Evolutionary conservation across 1,140 invertebrate genomes (phyloP).

Genomic region (Drosophila nigromelanica): DNA sequence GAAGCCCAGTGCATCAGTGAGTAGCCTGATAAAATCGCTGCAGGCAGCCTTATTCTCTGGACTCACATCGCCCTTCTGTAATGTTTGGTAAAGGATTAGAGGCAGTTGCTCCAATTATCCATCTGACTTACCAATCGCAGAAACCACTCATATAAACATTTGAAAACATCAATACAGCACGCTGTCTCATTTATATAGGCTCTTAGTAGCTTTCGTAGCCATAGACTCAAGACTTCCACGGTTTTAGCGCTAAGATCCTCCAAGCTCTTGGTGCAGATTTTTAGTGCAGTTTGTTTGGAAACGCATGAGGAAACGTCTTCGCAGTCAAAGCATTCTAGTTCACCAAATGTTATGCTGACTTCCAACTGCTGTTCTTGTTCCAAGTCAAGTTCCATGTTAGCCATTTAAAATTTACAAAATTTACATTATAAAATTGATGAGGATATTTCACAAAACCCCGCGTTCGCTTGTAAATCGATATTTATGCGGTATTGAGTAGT

Average conservation of each 20-base stretch:
- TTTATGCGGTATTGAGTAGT: not conserved
- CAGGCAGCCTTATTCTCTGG: not conserved
- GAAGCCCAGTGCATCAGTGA: slow-evolving; percentile 38
- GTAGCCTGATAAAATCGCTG: slow-evolving; percentile 1
- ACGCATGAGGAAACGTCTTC: slow-evolving; percentile 40
- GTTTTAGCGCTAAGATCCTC: slow-evolving; percentile 8
- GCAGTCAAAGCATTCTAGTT: slow-evolving; percentile 39
- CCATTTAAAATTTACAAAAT: not conserved
- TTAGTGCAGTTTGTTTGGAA: slow-evolving; percentile 40
- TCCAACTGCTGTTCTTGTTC: not conserved
- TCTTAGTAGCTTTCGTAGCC: slow-evolving; percentile 55
- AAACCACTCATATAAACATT: slow-evolving; percentile 50
- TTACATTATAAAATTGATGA: not conserved
- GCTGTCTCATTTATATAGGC: slow-evolving; percentile 38
- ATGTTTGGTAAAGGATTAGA: not conserved
- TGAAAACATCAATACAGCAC: slow-evolving; percentile 31
- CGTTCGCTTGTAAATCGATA: not conserved
- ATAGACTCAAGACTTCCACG: slow-evolving; percentile 47
- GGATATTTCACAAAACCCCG: slow-evolving; percentile 17
- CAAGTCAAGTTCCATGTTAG: slow-evolving; percentile 12
- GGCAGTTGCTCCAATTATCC: not conserved
- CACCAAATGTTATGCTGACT: slow-evolving; percentile 30
- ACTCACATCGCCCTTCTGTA: slow-evolving; percentile 18
- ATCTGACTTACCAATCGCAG: slow-evolving; percentile 19
- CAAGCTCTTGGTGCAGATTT: slow-evolving; percentile 39